phyloP scores from a whole-genome alignment of 2,888 invertebrate genomes.

The Geophilus truncorum region DNA sequence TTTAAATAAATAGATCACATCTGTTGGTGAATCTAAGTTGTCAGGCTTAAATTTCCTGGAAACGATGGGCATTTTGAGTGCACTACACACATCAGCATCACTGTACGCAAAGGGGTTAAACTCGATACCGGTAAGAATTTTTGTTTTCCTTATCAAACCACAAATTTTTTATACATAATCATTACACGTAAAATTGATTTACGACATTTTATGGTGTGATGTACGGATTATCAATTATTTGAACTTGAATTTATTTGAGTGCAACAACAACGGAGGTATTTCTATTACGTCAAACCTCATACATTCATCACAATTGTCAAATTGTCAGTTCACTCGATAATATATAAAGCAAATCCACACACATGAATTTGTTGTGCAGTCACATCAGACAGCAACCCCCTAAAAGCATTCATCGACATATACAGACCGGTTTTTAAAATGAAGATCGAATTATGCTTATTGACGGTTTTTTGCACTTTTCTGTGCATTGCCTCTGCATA shows the following conservation, averaged over 20 bases:
- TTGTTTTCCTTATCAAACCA: not conserved
- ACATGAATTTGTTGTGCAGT: not conserved
- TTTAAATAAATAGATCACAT: too few species aligned
- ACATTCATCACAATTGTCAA: not conserved
- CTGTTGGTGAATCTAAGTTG: too few species aligned
- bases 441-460: not conserved
- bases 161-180: not conserved
- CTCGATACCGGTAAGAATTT: too few species aligned
- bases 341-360: not conserved
- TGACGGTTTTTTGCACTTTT: not conserved
- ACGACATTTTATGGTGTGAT: not conserved
- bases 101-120: too few species aligned
- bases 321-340: not conserved
- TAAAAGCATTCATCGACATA: not conserved
- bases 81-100: too few species aligned
- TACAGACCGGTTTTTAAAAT: not conserved
- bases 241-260: not conserved
- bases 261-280: not conserved
- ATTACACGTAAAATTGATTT: not conserved
- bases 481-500: not conserved
- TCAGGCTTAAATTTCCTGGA: too few species aligned
- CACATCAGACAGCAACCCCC: not conserved
- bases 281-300: not conserved
- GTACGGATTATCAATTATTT: not conserved
- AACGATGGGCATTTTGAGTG: too few species aligned